Percentiles rank a stretch among this genome's conserved stretches.
Evolutionary conservation across 1,140 invertebrate genomes (phyloP).

Genomic region (Anthonomus grandis): DNA sequence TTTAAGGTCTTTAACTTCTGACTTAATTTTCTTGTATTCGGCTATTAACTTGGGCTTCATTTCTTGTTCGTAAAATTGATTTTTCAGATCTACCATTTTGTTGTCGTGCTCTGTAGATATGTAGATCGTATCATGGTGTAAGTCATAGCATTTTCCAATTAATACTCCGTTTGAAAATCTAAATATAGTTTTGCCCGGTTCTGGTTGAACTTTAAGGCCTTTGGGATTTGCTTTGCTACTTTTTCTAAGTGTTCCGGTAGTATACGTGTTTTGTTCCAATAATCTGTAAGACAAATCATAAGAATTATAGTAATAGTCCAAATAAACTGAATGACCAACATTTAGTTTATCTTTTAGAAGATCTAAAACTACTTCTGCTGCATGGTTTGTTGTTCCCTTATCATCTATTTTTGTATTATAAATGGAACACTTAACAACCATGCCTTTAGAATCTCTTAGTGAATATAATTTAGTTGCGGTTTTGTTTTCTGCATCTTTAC

Average conservation of each 20-base stretch:
- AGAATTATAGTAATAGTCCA: constrained; percentile 49
- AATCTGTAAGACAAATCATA: constrained; percentile 41
- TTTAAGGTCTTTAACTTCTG: constrained; percentile 38
- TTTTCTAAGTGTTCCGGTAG: constrained; percentile 41
- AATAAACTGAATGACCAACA: too few species aligned
- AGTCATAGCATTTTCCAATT: not conserved
- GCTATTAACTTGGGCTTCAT: constrained; percentile 37
- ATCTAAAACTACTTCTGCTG: not conserved
- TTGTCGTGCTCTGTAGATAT: constrained; percentile 1
- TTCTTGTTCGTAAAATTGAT: constrained; percentile 25
- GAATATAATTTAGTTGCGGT: constrained; percentile 47
- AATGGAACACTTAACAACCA: constrained; percentile 34
- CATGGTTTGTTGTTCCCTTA: constrained; percentile 13
- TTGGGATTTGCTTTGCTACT: constrained; percentile 36
- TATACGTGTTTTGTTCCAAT: constrained; percentile 37
- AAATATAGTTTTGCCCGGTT: not conserved
- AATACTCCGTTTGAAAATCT: not conserved
- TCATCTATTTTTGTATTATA: constrained; percentile 27
- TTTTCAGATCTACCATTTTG: not conserved
- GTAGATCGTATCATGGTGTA: not conserved
- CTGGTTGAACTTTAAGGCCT: constrained; percentile 27
- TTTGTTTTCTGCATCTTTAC: constrained; percentile 44
- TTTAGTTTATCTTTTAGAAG: too few species aligned
- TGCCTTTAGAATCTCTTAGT: constrained; percentile 41
- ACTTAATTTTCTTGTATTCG: constrained; percentile 43